These are phyloP conservation scores for Holothuria scabra DNA, from an alignment of 53 echinoderm and acorn worm genomes.

Conservation along the genomic window DNA sequence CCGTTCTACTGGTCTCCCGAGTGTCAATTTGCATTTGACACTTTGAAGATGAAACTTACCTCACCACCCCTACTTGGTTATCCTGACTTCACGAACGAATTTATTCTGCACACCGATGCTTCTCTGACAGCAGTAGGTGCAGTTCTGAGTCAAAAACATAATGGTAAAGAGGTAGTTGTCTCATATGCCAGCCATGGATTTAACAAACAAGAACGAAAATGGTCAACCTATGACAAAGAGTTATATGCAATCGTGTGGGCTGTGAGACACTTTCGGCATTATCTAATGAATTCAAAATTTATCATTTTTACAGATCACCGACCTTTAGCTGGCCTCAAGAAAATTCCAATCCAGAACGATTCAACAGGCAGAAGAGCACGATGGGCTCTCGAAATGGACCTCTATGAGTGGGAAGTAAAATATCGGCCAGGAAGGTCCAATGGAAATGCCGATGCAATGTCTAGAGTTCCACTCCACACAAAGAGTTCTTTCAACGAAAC, in stretches of 20 bases:
- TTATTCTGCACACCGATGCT: conserved; percentile 59
- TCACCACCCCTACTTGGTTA: conserved; percentile 59
- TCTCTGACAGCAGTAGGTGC: too few relatives aligned
- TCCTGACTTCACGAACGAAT: conserved; percentile 49
- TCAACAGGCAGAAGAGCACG: conserved; percentile 48
- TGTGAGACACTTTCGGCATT: conserved; percentile 52
- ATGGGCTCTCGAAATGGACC: conserved; percentile 75
- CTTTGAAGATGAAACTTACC: conserved; percentile 8
- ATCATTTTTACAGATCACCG: conserved; percentile 73
- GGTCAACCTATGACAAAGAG: conserved; percentile 52
- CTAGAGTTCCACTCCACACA: conserved; percentile 64
- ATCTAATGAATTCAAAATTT: conserved; percentile 43
- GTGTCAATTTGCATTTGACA: conserved; percentile 48
- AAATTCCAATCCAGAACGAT: conserved; percentile 65
- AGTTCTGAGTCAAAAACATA: too few relatives aligned
- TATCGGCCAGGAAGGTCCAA: conserved; percentile 64
- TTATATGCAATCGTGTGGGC: neutral
- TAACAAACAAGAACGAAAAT: too few relatives aligned
- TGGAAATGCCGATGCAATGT: too few relatives aligned
- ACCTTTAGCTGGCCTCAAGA: conserved; percentile 54
- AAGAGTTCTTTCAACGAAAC: neutral
- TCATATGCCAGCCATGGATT: too few relatives aligned
- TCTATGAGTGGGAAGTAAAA: conserved; percentile 58
- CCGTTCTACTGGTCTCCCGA: conserved; percentile 34
- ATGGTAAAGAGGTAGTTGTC: too few relatives aligned